phyloP scores from a whole-genome alignment of 1,140 invertebrate species.

The Euwallacea fornicatus region DNA sequence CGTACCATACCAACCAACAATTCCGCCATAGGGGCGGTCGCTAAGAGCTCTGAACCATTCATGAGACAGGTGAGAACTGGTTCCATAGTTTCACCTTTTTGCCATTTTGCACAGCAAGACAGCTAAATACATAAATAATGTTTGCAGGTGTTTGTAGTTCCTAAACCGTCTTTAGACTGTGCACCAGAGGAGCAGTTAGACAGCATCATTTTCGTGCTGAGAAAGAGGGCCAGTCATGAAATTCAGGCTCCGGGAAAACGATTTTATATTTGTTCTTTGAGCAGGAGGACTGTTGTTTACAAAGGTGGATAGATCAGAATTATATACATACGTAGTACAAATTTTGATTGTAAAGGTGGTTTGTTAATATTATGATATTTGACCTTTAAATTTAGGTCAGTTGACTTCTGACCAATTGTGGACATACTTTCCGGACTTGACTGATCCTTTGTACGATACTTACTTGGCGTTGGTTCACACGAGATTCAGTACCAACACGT shows the following conservation, averaged over 20 bases:
- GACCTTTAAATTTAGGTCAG: slow-evolving; percentile 55
- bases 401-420: slow-evolving; percentile 95
- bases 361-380: too few relatives aligned
- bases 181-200: slow-evolving; percentile 47
- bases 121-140: not conserved
- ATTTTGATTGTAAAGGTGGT: not conserved
- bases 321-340: not conserved
- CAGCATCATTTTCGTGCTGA: slow-evolving; percentile 82
- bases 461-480: slow-evolving; percentile 96
- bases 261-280: slow-evolving; percentile 97
- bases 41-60: slow-evolving; percentile 89
- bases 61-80: slow-evolving; percentile 74
- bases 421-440: slow-evolving; percentile 68
- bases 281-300: slow-evolving; percentile 88
- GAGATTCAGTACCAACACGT: slow-evolving; percentile 97
- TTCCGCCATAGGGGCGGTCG: slow-evolving; percentile 84
- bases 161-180: slow-evolving; percentile 17
- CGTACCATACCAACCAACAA: slow-evolving; percentile 87
- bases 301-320: slow-evolving; percentile 67
- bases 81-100: not conserved
- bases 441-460: slow-evolving; percentile 84
- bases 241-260: slow-evolving; percentile 80
- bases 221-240: slow-evolving; percentile 90
- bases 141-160: slow-evolving; percentile 30
- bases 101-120: not conserved